Conservation (phyloP, 2,797 vertebrate genomes). For the Epinephelus coioides region DNA sequence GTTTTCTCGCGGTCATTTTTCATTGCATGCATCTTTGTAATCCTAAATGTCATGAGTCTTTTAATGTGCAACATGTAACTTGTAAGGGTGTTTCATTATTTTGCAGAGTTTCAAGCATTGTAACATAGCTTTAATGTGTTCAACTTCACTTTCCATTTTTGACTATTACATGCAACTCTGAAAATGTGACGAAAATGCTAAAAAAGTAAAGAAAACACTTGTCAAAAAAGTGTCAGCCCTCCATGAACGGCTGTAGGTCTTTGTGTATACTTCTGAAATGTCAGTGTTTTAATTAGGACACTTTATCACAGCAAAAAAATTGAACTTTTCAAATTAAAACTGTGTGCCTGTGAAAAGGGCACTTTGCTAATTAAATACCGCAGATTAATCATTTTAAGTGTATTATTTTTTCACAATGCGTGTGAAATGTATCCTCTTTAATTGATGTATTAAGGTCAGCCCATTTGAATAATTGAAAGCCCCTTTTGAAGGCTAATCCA, state of each 20-base stretch:
- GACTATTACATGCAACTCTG: neutral
- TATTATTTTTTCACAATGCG: slow-evolving; percentile 68
- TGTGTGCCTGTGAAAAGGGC: neutral
- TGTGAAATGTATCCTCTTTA: slow-evolving; percentile 78
- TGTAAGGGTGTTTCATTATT: neutral
- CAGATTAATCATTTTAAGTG: slow-evolving; percentile 61
- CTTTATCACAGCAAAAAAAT: neutral
- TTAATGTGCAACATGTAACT: neutral
- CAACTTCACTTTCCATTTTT: neutral
- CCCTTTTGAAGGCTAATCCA: slow-evolving; percentile 57
- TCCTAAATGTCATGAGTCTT: neutral
- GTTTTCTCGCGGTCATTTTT: neutral
- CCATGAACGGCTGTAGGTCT: neutral
- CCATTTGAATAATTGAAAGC: slow-evolving; percentile 83
- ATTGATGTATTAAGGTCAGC: slow-evolving; percentile 74
- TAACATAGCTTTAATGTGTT: neutral
- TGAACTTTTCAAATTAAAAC: neutral
- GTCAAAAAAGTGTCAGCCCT: neutral
- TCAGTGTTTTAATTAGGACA: neutral
- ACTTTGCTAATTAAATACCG: slow-evolving; percentile 44
- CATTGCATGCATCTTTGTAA: neutral
- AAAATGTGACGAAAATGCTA: neutral
- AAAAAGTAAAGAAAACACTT: slow-evolving; percentile 1
- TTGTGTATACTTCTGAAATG: neutral
- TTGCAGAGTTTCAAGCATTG: neutral